phyloP scores from a whole-genome alignment of 2,888 invertebrate species.

The Chaitophorus viminalis region DNA sequence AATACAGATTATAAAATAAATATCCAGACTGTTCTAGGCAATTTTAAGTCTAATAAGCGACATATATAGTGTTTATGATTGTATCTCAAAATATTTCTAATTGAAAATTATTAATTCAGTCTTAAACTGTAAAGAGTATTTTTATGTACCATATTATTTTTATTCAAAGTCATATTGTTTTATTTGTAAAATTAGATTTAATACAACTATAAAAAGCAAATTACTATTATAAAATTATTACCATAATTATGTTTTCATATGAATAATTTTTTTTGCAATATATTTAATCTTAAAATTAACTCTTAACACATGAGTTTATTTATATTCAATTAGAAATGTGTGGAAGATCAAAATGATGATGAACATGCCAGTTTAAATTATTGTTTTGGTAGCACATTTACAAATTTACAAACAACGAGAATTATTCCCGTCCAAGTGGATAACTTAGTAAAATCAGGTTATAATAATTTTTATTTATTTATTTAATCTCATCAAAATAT shows the following conservation, averaged over 20 bases:
- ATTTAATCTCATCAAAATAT: too few relatives aligned
- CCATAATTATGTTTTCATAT: too few relatives aligned
- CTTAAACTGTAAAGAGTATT: background rate
- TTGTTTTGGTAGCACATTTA: background rate
- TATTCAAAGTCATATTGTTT: slow-evolving; percentile 43
- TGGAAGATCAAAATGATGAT: slow-evolving; percentile 19
- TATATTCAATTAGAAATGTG: slow-evolving; percentile 16
- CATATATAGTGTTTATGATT: too few relatives aligned
- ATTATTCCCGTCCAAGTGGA: slow-evolving; percentile 24
- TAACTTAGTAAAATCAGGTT: slow-evolving; percentile 16
- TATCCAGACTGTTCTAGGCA: too few relatives aligned
- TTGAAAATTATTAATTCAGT: background rate
- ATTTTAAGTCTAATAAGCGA: too few relatives aligned
- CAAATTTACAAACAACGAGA: background rate
- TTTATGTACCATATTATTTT: background rate
- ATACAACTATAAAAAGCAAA: too few relatives aligned
- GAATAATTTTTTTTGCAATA: too few relatives aligned
- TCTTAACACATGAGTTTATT: background rate
- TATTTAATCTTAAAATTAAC: too few relatives aligned
- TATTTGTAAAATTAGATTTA: background rate
- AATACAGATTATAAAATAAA: too few relatives aligned
- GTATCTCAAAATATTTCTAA: too few relatives aligned
- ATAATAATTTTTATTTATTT: too few relatives aligned
- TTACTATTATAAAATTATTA: background rate
- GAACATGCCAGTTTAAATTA: background rate